phyloP scores from a whole-genome alignment of 2,888 invertebrate species.

The Blera fallax region DNA sequence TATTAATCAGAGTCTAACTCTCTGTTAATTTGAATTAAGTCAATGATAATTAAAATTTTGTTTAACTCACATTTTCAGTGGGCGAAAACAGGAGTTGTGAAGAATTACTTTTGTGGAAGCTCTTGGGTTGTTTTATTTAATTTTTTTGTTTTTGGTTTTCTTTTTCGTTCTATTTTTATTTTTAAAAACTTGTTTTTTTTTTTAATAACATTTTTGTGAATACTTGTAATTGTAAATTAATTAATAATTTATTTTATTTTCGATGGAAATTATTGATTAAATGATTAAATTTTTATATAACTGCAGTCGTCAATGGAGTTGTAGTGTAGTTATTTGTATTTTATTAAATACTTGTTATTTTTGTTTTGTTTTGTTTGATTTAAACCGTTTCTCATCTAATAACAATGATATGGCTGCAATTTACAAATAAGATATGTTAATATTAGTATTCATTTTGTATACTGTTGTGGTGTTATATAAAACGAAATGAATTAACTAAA shows the following conservation, averaged over 20 bases:
- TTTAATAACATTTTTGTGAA: conserved; percentile 22
- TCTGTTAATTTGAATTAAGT: conserved; percentile 10
- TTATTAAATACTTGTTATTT: conserved; percentile 24
- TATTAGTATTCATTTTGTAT: conserved; percentile 57
- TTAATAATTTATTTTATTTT: conserved; percentile 3
- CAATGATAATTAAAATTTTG: not conserved
- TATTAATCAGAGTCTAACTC: conserved; percentile 14
- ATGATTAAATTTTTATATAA: conserved; percentile 36
- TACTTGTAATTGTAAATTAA: conserved; percentile 26
- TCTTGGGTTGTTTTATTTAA: conserved; percentile 62
- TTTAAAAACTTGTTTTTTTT: too few relatives aligned
- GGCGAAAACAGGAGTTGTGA: conserved; percentile 43
- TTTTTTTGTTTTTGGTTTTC: not conserved
- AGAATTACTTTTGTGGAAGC: conserved; percentile 65
- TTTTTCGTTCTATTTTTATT: conserved; percentile 8
- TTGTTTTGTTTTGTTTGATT: conserved; percentile 14
- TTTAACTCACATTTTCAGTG: conserved; percentile 30
- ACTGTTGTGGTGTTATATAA: conserved; percentile 27
- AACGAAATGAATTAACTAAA: conserved; percentile 1
- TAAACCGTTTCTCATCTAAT: conserved; percentile 58
- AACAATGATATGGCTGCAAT: conserved; percentile 73
- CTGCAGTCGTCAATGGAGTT: conserved; percentile 56
- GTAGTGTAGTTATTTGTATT: conserved; percentile 14
- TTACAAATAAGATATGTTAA: conserved; percentile 72
- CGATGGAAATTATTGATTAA: conserved; percentile 34